Evolutionary conservation across 2,888 invertebrate genomes (phyloP).

Genomic region (Mystacides longicornis): DNA sequence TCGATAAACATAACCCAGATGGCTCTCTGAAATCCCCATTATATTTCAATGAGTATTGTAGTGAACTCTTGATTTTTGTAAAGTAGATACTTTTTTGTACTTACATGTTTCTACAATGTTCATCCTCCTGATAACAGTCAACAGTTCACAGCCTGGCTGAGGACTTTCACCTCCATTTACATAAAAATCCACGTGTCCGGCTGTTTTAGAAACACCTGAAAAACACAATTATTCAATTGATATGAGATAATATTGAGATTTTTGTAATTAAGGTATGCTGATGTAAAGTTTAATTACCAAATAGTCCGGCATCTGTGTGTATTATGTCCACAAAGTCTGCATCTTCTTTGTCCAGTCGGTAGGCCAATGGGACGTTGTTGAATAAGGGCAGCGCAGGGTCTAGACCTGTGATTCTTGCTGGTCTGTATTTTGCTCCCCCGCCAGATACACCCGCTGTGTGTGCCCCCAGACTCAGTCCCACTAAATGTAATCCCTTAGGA

Average conservation of each 20-base stretch:
- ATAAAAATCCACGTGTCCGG: conserved; percentile 58
- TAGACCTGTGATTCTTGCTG: conserved; percentile 54
- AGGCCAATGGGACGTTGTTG: conserved; percentile 44
- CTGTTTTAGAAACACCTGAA: conserved; percentile 38
- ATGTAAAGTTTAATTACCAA: conserved; percentile 33
- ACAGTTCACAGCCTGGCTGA: conserved; percentile 55
- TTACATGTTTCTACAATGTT: conserved; percentile 41
- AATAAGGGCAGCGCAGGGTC: conserved; percentile 59
- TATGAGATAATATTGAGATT: background rate
- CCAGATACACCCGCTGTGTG: conserved; percentile 60
- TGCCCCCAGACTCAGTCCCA: conserved; percentile 57
- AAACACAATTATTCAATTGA: background rate
- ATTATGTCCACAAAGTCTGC: conserved; percentile 58
- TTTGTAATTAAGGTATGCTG: background rate
- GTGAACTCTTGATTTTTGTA: too few species aligned
- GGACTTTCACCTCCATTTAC: conserved; percentile 56
- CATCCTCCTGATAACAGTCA: conserved; percentile 43
- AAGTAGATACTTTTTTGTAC: conserved; percentile 25
- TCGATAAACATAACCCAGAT: background rate
- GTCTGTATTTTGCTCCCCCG: conserved; percentile 44
- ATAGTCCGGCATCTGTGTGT: conserved; percentile 53
- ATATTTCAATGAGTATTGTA: too few species aligned
- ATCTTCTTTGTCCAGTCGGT: conserved; percentile 49
- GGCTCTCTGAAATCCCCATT: too few species aligned
- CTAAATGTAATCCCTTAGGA: conserved; percentile 48